Base-by-base conservation (phyloP, 1,140 invertebrate genomes). In the Aleiodes sp. region DNA sequence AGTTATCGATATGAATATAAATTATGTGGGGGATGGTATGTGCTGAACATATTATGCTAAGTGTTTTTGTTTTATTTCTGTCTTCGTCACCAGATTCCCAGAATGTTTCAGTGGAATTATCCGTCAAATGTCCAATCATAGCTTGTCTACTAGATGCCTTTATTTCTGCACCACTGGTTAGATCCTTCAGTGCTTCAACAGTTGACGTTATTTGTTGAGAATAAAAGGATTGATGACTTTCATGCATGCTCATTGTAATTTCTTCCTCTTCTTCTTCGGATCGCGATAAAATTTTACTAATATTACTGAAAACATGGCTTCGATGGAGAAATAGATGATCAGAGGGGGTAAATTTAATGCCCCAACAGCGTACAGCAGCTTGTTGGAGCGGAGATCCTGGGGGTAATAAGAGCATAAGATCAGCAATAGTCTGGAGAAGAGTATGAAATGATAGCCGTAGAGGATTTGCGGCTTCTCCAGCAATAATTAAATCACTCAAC, bases 61-160 rank as follows among this genome's bases (percentile, higher is more conserved):
- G 88, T 1, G 87, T 88, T 81, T 98, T 98, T 1, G 93, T 92
- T 83, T 96, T 96, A 80, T 96, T 97, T 62, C 93, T 86, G 84
- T 98, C 97, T 80, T 99, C 97, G 76, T 99, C 97, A 2, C 97
- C 97, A 68, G 96, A 98, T 86, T 99, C 98, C 98, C 98, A 99
- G 84, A 99, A 99, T 0, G 98, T 99, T 86, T 99, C 98, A 0
- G 96, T 98, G 1, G 95, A 97, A 75, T 93, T 94, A 82, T 99
- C 98, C 0, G 92, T 95, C 6, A 99, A 87, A 78, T 96, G 96
- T 1, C 91, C 92, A 19, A 96, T 91, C 95, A 99, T 97, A 2
- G 96, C 96, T 76, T 94, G 94, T 1, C 97, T 89, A 74, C 96
- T 98, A 0, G 96, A 98, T 0, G 95, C 94, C 72, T 94, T 94